Percentiles rank a stretch among this genome's conserved stretches.
phyloP scores from a whole-genome alignment of 2,797 vertebrate genomes.

The Yasuhikotakia modesta region DNA sequence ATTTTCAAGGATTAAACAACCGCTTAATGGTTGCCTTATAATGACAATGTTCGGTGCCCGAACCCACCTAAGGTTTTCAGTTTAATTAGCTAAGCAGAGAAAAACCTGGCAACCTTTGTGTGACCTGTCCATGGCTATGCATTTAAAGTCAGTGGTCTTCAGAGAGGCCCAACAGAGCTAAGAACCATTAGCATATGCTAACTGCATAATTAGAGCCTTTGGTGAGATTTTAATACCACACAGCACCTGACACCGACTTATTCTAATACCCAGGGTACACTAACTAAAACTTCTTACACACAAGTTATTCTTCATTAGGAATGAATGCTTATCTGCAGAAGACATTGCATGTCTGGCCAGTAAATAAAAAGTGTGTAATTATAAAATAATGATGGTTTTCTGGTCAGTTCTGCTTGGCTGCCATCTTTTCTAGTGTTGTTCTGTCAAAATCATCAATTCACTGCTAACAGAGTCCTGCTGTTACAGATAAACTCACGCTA shows the following conservation, averaged over 20 bases:
- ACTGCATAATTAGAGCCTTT: constrained; percentile 28
- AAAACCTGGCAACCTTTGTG: constrained; percentile 9
- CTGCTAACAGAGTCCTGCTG: no score
- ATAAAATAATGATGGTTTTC: not conserved
- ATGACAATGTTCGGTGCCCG: constrained; percentile 19
- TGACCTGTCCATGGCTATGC: constrained; percentile 23
- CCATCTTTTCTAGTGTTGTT: not conserved
- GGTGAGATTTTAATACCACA: constrained; percentile 1
- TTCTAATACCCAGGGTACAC: constrained; percentile 14
- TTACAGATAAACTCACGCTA: not conserved
- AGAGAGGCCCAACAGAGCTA: constrained; percentile 12
- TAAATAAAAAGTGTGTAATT: not conserved
- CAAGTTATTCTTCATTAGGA: constrained; percentile 23
- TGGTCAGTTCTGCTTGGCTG: not conserved
- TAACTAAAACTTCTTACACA: not conserved
- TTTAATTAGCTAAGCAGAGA: constrained; percentile 30
- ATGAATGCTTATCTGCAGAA: constrained; percentile 28
- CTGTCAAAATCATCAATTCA: not conserved
- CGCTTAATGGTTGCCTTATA: not conserved
- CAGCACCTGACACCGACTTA: not conserved
- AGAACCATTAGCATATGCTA: constrained; percentile 52
- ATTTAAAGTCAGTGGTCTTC: constrained; percentile 38
- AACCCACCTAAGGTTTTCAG: constrained; percentile 5
- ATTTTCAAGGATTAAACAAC: constrained; percentile 31
- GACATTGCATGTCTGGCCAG: constrained; percentile 16